phyloP scores from a whole-genome alignment of 2,888 invertebrate genomes.

The Polia nebulosa region DNA sequence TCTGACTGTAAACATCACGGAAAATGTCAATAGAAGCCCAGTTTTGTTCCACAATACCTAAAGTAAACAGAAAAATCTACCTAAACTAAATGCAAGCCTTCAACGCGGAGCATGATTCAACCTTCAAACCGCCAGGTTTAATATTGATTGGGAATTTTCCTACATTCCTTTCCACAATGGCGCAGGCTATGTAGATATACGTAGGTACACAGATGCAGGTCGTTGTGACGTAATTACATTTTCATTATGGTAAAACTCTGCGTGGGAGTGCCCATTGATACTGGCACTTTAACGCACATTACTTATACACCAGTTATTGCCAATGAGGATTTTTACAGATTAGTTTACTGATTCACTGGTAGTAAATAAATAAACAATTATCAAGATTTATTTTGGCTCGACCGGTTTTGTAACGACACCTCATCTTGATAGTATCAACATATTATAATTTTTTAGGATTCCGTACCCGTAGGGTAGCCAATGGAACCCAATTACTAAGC shows the following conservation, averaged over 20 bases:
- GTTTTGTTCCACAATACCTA: not conserved
- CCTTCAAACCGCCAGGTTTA: slow-evolving; percentile 41
- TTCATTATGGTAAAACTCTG: slow-evolving; percentile 40
- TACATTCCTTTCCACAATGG: slow-evolving; percentile 38
- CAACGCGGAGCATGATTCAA: slow-evolving; percentile 14
- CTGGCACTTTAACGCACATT: slow-evolving; percentile 13
- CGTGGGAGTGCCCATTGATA: slow-evolving; percentile 45
- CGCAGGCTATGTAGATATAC: not conserved
- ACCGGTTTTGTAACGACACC: not conserved
- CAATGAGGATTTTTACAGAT: not conserved
- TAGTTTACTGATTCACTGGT: not conserved
- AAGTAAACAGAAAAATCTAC: not conserved
- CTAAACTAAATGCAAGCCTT: slow-evolving; percentile 3
- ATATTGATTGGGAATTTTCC: slow-evolving; percentile 45
- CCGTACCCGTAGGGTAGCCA: no score
- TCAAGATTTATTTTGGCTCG: not conserved
- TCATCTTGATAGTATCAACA: not conserved
- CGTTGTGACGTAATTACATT: slow-evolving; percentile 52
- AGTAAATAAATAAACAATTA: not conserved
- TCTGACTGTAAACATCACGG: not conserved
- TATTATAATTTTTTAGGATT: not conserved
- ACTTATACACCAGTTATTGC: slow-evolving; percentile 11
- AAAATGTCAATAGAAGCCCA: not conserved
- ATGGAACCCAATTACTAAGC: no score
- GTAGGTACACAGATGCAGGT: slow-evolving; percentile 44